These are phyloP conservation scores for Dexiosoma caninum DNA, from an alignment of 2,888 invertebrate species.

Conservation along the genomic window DNA sequence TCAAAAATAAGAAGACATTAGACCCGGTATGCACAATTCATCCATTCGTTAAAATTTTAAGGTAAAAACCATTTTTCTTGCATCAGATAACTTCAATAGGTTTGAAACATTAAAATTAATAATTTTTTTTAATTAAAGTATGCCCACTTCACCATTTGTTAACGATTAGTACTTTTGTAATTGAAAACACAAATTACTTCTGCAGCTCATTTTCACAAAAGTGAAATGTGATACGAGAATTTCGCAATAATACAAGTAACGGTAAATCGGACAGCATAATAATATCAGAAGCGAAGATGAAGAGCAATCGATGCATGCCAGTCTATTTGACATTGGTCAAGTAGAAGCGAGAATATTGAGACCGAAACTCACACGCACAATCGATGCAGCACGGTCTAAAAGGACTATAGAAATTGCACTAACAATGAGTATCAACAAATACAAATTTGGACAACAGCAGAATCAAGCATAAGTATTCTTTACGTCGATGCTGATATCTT, in stretches of 20 bases:
- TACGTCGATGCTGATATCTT: too few relatives aligned
- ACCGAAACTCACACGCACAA: too few relatives aligned
- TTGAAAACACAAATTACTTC: constrained; percentile 11
- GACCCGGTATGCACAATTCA: constrained; percentile 17
- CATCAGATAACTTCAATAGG: background rate
- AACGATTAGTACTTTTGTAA: constrained; percentile 6
- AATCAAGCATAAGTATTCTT: too few relatives aligned
- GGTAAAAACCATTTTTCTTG: constrained; percentile 24
- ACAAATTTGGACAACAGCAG: too few relatives aligned
- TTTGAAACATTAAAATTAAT: too few relatives aligned
- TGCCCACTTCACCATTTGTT: constrained; percentile 15
- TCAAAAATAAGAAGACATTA: background rate
- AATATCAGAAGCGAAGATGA: background rate
- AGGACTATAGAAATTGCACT: too few relatives aligned
- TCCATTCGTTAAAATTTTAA: constrained; percentile 26
- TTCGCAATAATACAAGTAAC: too few relatives aligned
- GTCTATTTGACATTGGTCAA: too few relatives aligned
- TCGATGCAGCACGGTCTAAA: too few relatives aligned
- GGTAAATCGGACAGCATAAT: background rate
- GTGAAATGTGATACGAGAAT: background rate
- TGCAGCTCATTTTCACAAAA: constrained; percentile 15
- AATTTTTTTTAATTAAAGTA: constrained; percentile 33
- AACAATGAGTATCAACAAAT: too few relatives aligned
- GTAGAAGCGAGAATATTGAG: too few relatives aligned
- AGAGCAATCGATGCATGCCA: too few relatives aligned